Evolutionary conservation across 1,140 invertebrate genomes (phyloP).

Genomic region (Portunus trituberculatus): DNA sequence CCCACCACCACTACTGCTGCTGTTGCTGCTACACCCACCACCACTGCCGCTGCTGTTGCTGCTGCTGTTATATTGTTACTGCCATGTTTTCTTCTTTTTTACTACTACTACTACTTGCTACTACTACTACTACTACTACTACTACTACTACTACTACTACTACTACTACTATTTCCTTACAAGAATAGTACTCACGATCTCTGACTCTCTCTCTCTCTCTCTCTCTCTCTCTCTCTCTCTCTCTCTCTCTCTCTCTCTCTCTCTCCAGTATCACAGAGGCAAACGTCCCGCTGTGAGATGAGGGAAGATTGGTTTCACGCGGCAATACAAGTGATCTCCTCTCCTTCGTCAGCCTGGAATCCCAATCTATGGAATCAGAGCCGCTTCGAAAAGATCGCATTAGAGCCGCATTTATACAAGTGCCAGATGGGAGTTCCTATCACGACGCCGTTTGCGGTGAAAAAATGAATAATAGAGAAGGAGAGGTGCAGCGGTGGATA

Average conservation of each 20-base stretch:
- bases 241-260: background rate
- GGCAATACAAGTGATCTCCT: constrained; percentile 57
- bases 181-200: too few relatives aligned
- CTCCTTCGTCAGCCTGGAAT: constrained; percentile 45
- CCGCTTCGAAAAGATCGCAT: constrained; percentile 50
- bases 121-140: too few relatives aligned
- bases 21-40: too few relatives aligned
- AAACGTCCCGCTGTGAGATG: background rate
- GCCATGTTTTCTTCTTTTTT: too few relatives aligned
- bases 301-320: constrained; percentile 56
- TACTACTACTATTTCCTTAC: too few relatives aligned
- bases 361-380: constrained; percentile 67
- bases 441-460: background rate
- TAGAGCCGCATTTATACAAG: constrained; percentile 46
- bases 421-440: constrained; percentile 50
- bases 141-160: too few relatives aligned
- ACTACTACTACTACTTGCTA: too few relatives aligned
- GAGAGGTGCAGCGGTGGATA: background rate
- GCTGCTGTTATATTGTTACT: too few relatives aligned
- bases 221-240: too few relatives aligned
- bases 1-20: too few relatives aligned
- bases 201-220: too few relatives aligned
- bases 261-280: constrained; percentile 54
- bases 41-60: too few relatives aligned
- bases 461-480: background rate